These are phyloP conservation scores for Actinemys pallida DNA, from an alignment of 2,113 vertebrate genomes.

Conservation along the genomic window DNA sequence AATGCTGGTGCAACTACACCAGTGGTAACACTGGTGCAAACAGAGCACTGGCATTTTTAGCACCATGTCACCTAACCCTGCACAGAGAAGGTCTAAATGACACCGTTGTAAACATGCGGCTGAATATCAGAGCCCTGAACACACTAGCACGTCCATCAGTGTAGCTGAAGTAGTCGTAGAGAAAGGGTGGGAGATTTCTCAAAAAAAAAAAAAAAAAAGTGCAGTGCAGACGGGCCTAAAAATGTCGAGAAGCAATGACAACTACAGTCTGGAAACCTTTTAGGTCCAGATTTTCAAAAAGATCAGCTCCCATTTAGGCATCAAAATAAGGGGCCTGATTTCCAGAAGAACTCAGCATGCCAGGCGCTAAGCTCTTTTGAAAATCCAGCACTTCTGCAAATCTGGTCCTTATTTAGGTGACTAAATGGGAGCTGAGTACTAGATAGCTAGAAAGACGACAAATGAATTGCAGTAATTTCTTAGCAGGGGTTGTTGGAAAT, in stretches of 20 bases:
- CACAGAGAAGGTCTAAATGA: background rate
- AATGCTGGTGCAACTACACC: background rate
- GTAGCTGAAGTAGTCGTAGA: background rate
- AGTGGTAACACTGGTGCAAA: background rate
- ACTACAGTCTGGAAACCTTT: constrained; percentile 53
- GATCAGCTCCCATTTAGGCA: constrained; percentile 40
- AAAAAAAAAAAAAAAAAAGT: background rate
- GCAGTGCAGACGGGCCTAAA: background rate
- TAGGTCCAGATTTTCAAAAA: constrained; percentile 38
- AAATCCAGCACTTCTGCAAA: constrained; percentile 59
- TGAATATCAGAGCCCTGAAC: background rate
- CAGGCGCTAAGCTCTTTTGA: constrained; percentile 58
- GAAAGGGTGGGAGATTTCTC: background rate
- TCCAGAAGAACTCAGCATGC: background rate
- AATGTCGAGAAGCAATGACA: background rate
- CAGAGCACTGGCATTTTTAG: background rate
- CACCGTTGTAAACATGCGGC: background rate
- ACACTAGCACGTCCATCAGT: background rate
- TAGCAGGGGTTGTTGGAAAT: background rate
- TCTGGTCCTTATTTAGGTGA: constrained; percentile 70
- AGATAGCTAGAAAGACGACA: constrained; percentile 50
- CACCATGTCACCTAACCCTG: background rate
- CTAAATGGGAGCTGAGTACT: constrained; percentile 16
- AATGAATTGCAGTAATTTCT: constrained; percentile 42
- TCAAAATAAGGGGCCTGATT: accelerated